Evolutionary conservation across 1,140 invertebrate species (phyloP).

Genomic region (Dendroctonus valens): DNA sequence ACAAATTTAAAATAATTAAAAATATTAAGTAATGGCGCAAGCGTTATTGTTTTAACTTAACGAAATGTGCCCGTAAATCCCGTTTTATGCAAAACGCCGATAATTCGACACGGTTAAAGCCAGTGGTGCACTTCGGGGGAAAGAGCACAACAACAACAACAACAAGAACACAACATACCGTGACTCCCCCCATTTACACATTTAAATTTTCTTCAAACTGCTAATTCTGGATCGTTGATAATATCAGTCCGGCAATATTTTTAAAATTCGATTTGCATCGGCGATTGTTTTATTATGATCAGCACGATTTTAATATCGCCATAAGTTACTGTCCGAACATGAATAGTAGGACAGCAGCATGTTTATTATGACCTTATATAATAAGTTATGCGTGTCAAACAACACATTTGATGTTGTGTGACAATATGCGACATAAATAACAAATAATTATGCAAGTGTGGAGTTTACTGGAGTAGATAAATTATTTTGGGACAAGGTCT

Average conservation of each 20-base stretch:
- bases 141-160: too few species aligned
- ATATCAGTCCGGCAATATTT: too few species aligned
- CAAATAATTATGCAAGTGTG: constrained; percentile 4
- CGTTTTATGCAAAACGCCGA: background rate
- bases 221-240: too few species aligned
- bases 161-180: too few species aligned
- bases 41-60: constrained; percentile 22
- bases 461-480: background rate
- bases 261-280: background rate
- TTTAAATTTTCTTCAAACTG: too few species aligned
- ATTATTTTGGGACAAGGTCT: background rate
- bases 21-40: constrained; percentile 25
- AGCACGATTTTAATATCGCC: constrained; percentile 1
- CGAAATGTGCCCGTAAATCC: constrained; percentile 25
- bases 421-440: constrained; percentile 9
- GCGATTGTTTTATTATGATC: background rate
- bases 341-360: constrained; percentile 3
- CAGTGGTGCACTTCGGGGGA: too few species aligned
- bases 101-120: too few species aligned
- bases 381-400: constrained; percentile 9
- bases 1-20: constrained; percentile 9
- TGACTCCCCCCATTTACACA: too few species aligned
- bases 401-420: constrained; percentile 10
- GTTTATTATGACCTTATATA: constrained; percentile 9
- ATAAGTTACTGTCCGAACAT: constrained; percentile 2